phyloP scores from a whole-genome alignment of 2,797 vertebrate species.

The Pseudochromis fuscus region DNA sequence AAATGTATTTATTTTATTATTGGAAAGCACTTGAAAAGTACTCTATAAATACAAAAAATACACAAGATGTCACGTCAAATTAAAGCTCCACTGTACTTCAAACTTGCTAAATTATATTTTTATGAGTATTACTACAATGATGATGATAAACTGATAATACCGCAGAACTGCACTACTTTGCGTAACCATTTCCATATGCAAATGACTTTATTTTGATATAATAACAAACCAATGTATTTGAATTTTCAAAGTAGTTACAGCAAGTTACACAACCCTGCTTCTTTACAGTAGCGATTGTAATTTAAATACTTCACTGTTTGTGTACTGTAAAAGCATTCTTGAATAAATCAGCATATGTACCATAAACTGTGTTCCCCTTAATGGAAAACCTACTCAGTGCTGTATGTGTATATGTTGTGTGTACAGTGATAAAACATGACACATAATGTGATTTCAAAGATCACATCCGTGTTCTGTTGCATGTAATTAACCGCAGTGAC shows the following conservation, averaged over 20 bases:
- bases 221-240: neutral
- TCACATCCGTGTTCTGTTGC: slow-evolving; percentile 13
- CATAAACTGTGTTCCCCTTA: neutral
- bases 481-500: neutral
- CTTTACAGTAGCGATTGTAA: too few relatives aligned
- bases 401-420: neutral
- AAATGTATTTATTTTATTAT: too few relatives aligned
- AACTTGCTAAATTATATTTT: too few relatives aligned
- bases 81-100: too few relatives aligned
- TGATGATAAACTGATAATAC: too few relatives aligned
- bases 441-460: slow-evolving; percentile 14
- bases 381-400: neutral
- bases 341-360: neutral
- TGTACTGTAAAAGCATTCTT: neutral
- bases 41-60: too few relatives aligned
- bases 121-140: too few relatives aligned
- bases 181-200: neutral
- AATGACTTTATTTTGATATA: neutral
- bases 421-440: slow-evolving; percentile 6
- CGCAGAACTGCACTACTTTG: neutral
- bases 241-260: too few relatives aligned
- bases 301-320: too few relatives aligned
- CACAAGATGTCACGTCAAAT: too few relatives aligned
- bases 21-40: too few relatives aligned
- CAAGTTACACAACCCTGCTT: too few relatives aligned